Percentiles rank a stretch among this genome's conserved stretches.
phyloP scores from a whole-genome alignment of 2,797 vertebrate genomes.

The Macrochelys suwanniensis region DNA sequence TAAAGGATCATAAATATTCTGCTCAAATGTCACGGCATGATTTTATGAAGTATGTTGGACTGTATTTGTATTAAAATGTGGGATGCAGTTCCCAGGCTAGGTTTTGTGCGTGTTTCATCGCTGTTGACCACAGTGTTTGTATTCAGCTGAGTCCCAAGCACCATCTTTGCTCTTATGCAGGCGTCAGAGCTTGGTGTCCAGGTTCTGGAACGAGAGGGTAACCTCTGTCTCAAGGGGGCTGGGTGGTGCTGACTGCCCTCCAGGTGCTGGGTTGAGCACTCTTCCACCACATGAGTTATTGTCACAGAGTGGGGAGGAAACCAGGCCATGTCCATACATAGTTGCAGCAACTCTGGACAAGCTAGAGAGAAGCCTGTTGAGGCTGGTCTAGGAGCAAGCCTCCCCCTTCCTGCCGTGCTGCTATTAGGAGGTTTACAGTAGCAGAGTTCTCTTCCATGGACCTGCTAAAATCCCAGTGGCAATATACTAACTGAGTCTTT shows the following conservation, averaged over 20 bases:
- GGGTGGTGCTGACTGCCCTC: background rate
- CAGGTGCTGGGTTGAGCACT: too few species aligned
- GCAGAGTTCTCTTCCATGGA: background rate
- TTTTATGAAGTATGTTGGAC: background rate
- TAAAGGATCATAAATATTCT: background rate
- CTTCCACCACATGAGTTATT: background rate
- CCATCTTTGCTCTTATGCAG: background rate
- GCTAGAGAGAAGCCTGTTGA: background rate
- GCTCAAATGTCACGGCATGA: background rate
- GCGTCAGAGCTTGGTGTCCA: background rate
- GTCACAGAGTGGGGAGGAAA: background rate
- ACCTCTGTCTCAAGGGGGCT: background rate
- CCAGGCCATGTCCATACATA: background rate
- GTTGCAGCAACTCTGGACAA: background rate
- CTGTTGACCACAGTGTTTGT: background rate
- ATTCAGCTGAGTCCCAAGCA: background rate
- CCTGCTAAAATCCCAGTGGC: accelerated
- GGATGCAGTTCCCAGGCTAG: constrained; percentile 9
- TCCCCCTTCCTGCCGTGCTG: background rate
- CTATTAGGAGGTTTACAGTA: background rate
- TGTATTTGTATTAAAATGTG: background rate
- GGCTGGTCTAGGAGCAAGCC: background rate
- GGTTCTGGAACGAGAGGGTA: background rate
- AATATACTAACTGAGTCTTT: accelerated
- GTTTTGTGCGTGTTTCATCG: background rate